Conservation (phyloP, 1,140 invertebrate species). For the Drosophila aff. region DNA sequence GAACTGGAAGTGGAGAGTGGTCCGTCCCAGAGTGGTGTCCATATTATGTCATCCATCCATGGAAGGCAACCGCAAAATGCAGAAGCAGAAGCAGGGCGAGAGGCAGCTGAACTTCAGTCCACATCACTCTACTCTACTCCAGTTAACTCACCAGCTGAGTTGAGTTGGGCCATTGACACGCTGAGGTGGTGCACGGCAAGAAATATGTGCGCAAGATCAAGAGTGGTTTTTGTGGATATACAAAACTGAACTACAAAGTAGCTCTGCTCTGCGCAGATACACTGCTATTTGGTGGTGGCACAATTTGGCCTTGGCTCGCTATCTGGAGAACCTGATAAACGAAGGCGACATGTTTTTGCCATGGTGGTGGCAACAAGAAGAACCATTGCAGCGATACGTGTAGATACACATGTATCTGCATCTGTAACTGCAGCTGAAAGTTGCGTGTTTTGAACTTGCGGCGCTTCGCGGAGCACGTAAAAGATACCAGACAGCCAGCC, state of each 20-base stretch:
- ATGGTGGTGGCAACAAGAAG: conserved; percentile 24
- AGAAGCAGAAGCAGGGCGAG: not conserved
- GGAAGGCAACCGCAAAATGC: conserved; percentile 28
- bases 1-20: not conserved
- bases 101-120: conserved; percentile 7
- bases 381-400: conserved; percentile 25
- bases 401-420: conserved; percentile 63
- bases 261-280: not conserved
- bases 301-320: not conserved
- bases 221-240: not conserved
- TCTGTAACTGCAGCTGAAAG: conserved; percentile 31
- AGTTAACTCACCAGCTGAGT: conserved; percentile 2
- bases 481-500: conserved; percentile 46
- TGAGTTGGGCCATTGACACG: conserved; percentile 69
- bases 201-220: not conserved
- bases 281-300: too few species aligned
- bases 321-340: not conserved
- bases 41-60: conserved; percentile 71
- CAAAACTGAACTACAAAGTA: not conserved
- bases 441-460: conserved; percentile 68
- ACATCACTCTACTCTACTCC: not conserved
- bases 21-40: conserved; percentile 26
- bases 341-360: not conserved
- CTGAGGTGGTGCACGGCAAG: conserved; percentile 1
- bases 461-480: conserved; percentile 73